phyloP scores from a whole-genome alignment of 2,888 invertebrate genomes.

The Bedellia somnulentella region DNA sequence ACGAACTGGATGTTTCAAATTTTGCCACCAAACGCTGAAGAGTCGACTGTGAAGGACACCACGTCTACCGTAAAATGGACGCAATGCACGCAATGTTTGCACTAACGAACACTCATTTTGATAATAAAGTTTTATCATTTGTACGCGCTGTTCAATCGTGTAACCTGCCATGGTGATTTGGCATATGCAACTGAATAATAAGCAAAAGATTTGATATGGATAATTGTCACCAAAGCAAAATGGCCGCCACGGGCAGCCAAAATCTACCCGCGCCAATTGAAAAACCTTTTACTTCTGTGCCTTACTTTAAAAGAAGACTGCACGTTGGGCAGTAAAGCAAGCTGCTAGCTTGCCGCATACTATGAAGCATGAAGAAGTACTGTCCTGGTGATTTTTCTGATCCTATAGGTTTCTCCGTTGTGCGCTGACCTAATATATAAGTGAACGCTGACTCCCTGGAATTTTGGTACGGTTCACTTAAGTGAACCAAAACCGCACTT shows the following conservation, averaged over 20 bases:
- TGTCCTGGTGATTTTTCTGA: too few relatives aligned
- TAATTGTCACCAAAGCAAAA: conserved; percentile 1
- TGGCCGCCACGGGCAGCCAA: conserved; percentile 1
- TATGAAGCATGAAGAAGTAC: too few relatives aligned
- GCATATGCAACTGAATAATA: background rate
- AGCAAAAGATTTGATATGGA: conserved; percentile 1
- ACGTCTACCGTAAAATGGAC: conserved; percentile 7
- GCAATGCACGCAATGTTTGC: conserved; percentile 8
- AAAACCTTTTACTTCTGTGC: conserved; percentile 2
- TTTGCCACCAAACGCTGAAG: conserved; percentile 3
- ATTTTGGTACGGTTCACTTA: too few relatives aligned
- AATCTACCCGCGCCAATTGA: conserved; percentile 1
- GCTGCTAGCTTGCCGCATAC: too few relatives aligned
- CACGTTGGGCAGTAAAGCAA: too few relatives aligned
- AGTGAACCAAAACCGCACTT: too few relatives aligned
- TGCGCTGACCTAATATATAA: too few relatives aligned
- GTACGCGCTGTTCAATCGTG: conserved; percentile 2
- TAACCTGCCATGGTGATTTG: conserved; percentile 4
- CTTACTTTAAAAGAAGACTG: too few relatives aligned
- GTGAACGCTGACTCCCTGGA: too few relatives aligned
- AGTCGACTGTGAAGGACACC: conserved; percentile 5
- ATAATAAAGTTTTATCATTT: conserved; percentile 10
- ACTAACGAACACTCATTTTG: conserved; percentile 8
- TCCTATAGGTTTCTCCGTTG: too few relatives aligned
- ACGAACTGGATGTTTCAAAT: background rate